Evolutionary conservation across 2,888 invertebrate species (phyloP), one percentile per base, ranked within the genome.

Genomic region (Sphecodes monilicornis): DNA sequence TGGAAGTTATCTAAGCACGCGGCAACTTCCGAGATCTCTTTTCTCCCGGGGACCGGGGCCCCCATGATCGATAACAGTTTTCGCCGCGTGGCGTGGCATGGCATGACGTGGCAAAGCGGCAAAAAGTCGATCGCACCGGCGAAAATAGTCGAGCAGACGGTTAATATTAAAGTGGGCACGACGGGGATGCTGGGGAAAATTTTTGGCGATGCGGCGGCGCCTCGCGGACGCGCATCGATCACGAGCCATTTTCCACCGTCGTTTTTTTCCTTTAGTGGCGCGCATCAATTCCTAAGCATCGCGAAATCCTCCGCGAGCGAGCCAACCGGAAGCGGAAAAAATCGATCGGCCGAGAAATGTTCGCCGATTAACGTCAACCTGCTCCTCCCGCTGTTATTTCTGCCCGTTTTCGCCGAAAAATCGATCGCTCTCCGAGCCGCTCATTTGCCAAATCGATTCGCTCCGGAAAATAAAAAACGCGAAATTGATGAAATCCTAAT

Each of bases 221-320:
- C 50, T 36, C 70, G 22, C 64, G 32, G 46, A 3, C 36, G 4
- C 29, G 54, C 68, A 68, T 81, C 57, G 66, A 57, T 78, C 72
- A 39, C 68, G 46, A 2, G 43, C 43, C 39, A 32, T 57, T 46
- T 69, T 78, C 32, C 22, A 36, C 26, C 57, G 26, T 57, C 57
- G 26, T 36, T 57, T 66, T 36, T 66, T 66, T 36, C 32, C 32
- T 29, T 32, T 32, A 32, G 64, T 32, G 22, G 8, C 29, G 29
- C 26, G 46, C 70, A 50, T 80, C 79, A 36, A 78, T 78, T 81
- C 18, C 73, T 69, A 68, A 64, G 50, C 41, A 78, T 11, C 57
- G 10, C 16, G 11, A n/a, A 39, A 54, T 68, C 54, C 75, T 32
- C 22, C 50, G 50, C 50, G 50, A 50, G 22, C 41, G 22, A 32